Evolutionary conservation across 2,797 vertebrate species (phyloP), one percentile per base, ranked within the genome.

Genomic region (Syncerus caffer): DNA sequence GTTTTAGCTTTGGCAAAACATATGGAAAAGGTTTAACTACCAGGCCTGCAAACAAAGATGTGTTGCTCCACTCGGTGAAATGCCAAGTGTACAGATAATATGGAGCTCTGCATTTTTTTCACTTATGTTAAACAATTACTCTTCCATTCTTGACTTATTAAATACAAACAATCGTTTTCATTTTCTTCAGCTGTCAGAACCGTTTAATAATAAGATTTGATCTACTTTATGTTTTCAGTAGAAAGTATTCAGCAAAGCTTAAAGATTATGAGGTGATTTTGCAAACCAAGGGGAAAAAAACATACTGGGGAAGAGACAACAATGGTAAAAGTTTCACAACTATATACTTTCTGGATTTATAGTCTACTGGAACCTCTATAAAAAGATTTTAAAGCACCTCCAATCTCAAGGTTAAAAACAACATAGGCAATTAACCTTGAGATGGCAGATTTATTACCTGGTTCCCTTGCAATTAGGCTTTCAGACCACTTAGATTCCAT

Each of bases 141-240:
- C 34, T 60, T 96, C 38, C 55, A 47, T 90, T 60, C 58, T 84
- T 93, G 17, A 58, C 38, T 51, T 50, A n/a, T 57, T 74, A 76
- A 93, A 84, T 29, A 45, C 15, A 86, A 14, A 80, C 53, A 78
- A 31, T 87, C 12, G 1, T 83, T 92, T 90, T 58, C 45, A 89
- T 96, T 67, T 67, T 93, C n/a, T 93, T 87, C 76, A 87, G 42
- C 53, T 86, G 50, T 94, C 47, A 88, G 47, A 93, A 90, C 21
- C 2, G 21, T 74, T 92, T 93, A 27, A 62, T 89, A n/a, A 84
- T 79, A 93, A 90, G 23, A n/a, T 34, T 64, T 31, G 13, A 95
- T 94, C 38, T 85, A 50, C 95, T 92, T 85, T 55, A 53, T 5
- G 19, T 95, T 93, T 97, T 95, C 29, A 45, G 31, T 47, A 80